Base-by-base conservation (phyloP, 2,113 vertebrate genomes). In the Heloderma charlesbogerti region DNA sequence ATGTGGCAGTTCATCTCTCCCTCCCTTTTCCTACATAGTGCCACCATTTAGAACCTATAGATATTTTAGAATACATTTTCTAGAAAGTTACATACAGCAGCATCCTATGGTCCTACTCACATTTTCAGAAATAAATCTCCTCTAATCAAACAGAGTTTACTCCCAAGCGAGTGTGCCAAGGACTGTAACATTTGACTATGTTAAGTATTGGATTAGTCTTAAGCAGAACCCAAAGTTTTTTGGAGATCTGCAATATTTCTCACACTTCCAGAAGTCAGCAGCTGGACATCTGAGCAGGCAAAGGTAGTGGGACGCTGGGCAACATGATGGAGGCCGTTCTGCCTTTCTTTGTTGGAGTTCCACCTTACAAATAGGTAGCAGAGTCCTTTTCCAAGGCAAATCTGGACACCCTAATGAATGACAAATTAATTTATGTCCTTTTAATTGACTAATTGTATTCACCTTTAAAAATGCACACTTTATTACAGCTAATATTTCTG, bases 141-240 rank as follows among this genome's bases (percentile, higher is more conserved):
- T 4, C n/a, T 6, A 75, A 75, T 75, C 20, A 15, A 16, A 40
- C 40, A 13, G 72, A 18, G n/a, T 7, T 37, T 16, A 18, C 72
- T 75, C 34, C 72, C 34, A 75, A 75, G 12, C 34, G 31, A 34
- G 31, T 71, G 69, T 71, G 69, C 31, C 20, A 22, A 66, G 25
- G 18, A 5, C 63, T 66, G 8, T 6, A 71, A n/a, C 2, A 34
- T 40, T n/a, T 5, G 5, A 5, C n/a, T 20, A 40, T 77, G 10
- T 22, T 1, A n/a, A 1, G 1, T 0, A 3, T 66, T 81, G 37
- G 6, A 85, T 25, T n/a, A 77, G 37, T 77, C 13, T 77, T 77
- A 77, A 51, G 60, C 67, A 89, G n/a, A 12, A 51, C 67, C 2
- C 71, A 69, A 93, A 63, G 60, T 63, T 90, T 88, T 88, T 87